Evolutionary conservation across 2,888 invertebrate species (phyloP).

Genomic region (Scaeva pyrastri): DNA sequence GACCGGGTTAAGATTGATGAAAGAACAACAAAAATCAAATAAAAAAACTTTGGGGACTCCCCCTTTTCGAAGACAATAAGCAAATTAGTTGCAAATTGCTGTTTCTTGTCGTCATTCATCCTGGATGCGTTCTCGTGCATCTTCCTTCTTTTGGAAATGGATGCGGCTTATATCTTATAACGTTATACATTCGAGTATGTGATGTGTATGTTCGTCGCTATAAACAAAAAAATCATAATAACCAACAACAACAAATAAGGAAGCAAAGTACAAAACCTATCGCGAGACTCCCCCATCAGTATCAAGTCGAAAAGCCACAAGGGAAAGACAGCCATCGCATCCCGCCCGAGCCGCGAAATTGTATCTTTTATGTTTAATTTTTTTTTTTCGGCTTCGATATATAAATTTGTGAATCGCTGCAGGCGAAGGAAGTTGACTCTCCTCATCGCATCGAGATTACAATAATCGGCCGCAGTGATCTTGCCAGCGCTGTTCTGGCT

Average conservation of each 20-base stretch:
- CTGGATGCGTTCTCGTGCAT: conserved; percentile 51
- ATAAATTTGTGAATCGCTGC: conserved; percentile 72
- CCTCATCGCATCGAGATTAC: conserved; percentile 75
- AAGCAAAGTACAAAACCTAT: conserved; percentile 68
- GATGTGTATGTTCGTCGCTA: not conserved
- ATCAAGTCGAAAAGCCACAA: conserved; percentile 55
- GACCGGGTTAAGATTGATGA: conserved; percentile 1
- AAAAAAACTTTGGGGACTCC: conserved; percentile 34
- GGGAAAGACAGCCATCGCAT: conserved; percentile 67
- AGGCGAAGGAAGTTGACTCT: conserved; percentile 75
- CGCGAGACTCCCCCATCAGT: conserved; percentile 63
- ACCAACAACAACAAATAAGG: conserved; percentile 72
- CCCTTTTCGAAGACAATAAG: conserved; percentile 66
- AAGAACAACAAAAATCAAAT: not conserved
- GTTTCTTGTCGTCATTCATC: conserved; percentile 63
- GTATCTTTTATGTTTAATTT: conserved; percentile 10
- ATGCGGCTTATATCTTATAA: not conserved
- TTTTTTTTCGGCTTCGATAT: conserved; percentile 35
- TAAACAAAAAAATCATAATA: conserved; percentile 71
- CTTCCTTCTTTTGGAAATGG: conserved; percentile 3
- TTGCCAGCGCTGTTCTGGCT: conserved; percentile 56
- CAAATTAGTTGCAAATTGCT: conserved; percentile 76
- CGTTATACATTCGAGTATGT: too few species aligned
- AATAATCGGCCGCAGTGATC: conserved; percentile 72
- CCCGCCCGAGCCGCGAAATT: conserved; percentile 43